These are phyloP conservation scores for Andrena flavipes DNA, from an alignment of 2,888 invertebrate genomes.

Conservation along the genomic window DNA sequence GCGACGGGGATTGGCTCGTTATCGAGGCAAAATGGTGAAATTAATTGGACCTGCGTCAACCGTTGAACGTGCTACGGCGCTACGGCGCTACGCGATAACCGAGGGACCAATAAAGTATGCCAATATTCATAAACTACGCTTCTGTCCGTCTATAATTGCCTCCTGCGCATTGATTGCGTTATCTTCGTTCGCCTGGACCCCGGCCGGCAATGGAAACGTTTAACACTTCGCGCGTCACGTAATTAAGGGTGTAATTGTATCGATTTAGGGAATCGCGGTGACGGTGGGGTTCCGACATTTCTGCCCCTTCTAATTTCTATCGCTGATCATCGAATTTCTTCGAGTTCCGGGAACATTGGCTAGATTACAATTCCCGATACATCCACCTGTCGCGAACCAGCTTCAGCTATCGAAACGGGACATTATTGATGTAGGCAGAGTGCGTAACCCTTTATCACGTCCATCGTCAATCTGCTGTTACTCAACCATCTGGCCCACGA, in stretches of 20 bases:
- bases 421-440: neutral
- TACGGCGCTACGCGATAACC: too few species aligned
- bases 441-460: constrained; percentile 39
- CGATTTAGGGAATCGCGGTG: neutral
- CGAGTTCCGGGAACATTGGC: neutral
- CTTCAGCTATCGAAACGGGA: neutral
- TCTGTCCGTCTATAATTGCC: neutral
- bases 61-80: neutral
- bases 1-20: constrained; percentile 27
- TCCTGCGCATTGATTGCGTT: neutral
- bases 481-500: constrained; percentile 13
- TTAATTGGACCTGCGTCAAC: constrained; percentile 31
- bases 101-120: neutral
- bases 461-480: constrained; percentile 7
- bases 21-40: constrained; percentile 39
- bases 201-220: neutral
- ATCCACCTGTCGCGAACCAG: neutral
- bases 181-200: neutral
- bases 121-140: constrained; percentile 17
- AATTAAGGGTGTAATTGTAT: neutral
- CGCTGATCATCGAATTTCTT: neutral
- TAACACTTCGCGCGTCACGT: neutral
- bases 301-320: too few species aligned
- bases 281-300: neutral
- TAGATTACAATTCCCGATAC: too few species aligned